Percentiles rank a stretch among this genome's conserved stretches.
Conservation (phyloP, 2,797 vertebrate species). For the Rhadinocentrus ornatus region DNA sequence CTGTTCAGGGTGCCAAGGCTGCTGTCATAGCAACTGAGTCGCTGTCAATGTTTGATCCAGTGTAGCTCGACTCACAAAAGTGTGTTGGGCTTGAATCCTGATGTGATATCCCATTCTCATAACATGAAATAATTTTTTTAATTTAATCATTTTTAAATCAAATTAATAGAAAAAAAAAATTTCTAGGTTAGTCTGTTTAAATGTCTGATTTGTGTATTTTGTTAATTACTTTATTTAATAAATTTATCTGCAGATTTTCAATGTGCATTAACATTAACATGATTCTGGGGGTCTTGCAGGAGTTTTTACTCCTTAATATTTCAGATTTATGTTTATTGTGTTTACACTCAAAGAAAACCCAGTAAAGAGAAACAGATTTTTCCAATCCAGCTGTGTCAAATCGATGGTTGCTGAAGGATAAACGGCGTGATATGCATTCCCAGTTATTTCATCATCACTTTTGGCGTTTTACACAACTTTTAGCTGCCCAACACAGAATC, state of each 20-base stretch:
- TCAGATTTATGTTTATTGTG: neutral
- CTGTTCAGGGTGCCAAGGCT: conserved; percentile 51
- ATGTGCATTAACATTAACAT: neutral
- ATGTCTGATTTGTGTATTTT: no score
- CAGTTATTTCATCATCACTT: neutral
- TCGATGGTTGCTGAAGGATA: neutral
- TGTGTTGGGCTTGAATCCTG: conserved; percentile 53
- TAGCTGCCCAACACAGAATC: neutral
- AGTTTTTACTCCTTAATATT: neutral
- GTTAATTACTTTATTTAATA: neutral
- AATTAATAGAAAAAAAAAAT: neutral
- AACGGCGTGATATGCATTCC: neutral
- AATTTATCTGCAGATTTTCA: neutral
- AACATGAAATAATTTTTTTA: neutral
- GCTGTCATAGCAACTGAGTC: conserved; percentile 69
- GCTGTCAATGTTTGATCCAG: conserved; percentile 31
- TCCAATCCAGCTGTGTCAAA: conserved; percentile 1
- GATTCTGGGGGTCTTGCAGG: neutral
- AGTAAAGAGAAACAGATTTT: neutral
- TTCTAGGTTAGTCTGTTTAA: no score
- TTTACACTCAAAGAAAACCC: neutral
- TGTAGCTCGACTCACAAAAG: conserved; percentile 23
- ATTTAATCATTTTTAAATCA: neutral
- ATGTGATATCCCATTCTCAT: conserved; percentile 36
- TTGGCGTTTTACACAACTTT: conserved; percentile 13